Conservation (phyloP, 2,888 invertebrate species). For the Lagria hirta region DNA sequence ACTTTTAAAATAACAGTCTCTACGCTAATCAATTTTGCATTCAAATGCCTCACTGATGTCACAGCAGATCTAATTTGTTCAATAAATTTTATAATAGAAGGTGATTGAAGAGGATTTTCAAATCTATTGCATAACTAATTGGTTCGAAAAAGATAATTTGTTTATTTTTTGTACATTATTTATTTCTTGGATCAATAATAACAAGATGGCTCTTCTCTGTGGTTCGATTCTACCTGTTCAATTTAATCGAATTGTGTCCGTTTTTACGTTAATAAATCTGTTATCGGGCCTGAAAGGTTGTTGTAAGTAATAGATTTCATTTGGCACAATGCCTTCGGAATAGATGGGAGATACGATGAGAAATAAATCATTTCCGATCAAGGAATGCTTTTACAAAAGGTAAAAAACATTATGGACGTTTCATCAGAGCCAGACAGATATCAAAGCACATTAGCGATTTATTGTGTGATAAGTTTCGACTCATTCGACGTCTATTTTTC, state of each 20-base stretch:
- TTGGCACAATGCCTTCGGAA: conserved; percentile 31
- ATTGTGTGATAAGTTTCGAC: conserved; percentile 48
- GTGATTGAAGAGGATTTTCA: too few relatives aligned
- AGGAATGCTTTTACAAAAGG: conserved; percentile 13
- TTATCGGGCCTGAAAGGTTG: conserved; percentile 17
- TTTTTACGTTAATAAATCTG: conserved; percentile 14
- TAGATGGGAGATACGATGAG: conserved; percentile 35
- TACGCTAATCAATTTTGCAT: too few relatives aligned
- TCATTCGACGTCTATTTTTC: conserved; percentile 39
- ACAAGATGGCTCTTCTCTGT: too few relatives aligned
- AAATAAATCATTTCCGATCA: conserved; percentile 44
- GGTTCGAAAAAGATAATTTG: too few relatives aligned
- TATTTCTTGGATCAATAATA: too few relatives aligned
- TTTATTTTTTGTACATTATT: too few relatives aligned
- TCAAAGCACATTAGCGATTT: conserved; percentile 47
- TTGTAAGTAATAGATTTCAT: conserved; percentile 32
- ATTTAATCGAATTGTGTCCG: conserved; percentile 6
- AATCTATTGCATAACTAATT: too few relatives aligned
- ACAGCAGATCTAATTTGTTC: too few relatives aligned
- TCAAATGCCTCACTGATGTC: too few relatives aligned
- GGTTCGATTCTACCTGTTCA: too few relatives aligned
- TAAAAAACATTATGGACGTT: conserved; percentile 40
- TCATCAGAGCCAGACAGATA: conserved; percentile 44
- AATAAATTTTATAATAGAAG: too few relatives aligned
- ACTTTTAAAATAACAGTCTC: too few relatives aligned